These are phyloP conservation scores for Sarcophaga rosellei DNA, from an alignment of 2,888 invertebrate species.

Conservation along the genomic window DNA sequence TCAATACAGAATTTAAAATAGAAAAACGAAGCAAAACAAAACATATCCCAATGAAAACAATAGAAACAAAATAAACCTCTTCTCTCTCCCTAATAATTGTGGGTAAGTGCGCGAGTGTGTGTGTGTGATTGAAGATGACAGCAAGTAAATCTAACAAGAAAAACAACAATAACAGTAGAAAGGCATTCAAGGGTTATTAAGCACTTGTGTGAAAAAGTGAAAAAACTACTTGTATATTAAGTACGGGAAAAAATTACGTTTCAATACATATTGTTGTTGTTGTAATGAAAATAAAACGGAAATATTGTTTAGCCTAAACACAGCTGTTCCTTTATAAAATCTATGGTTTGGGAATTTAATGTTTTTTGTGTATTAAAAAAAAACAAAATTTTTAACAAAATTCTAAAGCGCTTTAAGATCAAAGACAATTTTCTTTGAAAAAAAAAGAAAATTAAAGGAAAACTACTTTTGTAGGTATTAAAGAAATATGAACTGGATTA, in stretches of 20 bases:
- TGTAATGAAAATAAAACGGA: constrained; percentile 4
- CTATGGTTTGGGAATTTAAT: too few species aligned
- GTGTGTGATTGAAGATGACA: too few species aligned
- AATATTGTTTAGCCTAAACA: not conserved
- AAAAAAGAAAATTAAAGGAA: too few species aligned
- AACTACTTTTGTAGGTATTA: too few species aligned
- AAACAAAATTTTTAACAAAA: not conserved
- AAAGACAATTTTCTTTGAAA: not conserved
- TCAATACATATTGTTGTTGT: too few species aligned
- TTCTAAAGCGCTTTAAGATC: not conserved
- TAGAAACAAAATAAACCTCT: constrained; percentile 25
- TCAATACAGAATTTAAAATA: constrained; percentile 5
- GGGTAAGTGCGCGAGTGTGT: not conserved
- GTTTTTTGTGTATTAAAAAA: not conserved
- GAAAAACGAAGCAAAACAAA: not conserved
- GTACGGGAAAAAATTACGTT: too few species aligned
- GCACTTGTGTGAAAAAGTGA: too few species aligned
- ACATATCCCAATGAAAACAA: constrained; percentile 24
- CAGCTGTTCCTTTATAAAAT: too few species aligned
- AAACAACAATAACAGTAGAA: constrained; percentile 11
- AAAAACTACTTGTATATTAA: too few species aligned
- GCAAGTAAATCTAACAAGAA: not conserved
- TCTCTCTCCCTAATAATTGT: constrained; percentile 21
- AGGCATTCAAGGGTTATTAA: too few species aligned
- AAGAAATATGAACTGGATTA: too few species aligned